phyloP scores from a whole-genome alignment of 2,888 invertebrate species.

The Chloroclysta siterata region DNA sequence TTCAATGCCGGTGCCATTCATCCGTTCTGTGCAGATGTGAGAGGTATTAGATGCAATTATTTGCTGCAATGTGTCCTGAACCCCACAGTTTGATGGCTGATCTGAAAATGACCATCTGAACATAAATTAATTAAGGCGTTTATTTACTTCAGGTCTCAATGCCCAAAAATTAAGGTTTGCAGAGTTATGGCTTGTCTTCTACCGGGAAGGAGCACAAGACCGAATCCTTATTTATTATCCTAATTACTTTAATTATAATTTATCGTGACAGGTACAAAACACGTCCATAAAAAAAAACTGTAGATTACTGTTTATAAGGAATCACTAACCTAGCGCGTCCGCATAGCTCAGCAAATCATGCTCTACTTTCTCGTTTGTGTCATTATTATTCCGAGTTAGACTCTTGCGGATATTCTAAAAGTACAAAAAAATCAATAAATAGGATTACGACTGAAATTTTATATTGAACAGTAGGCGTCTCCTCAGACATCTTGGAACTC shows the following conservation, averaged over 20 bases:
- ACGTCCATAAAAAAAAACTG: background rate
- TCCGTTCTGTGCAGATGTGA: conserved; percentile 48
- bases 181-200: no score
- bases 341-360: conserved; percentile 14
- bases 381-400: conserved; percentile 10
- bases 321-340: background rate
- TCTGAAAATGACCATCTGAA: conserved; percentile 9
- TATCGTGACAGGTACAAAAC: background rate
- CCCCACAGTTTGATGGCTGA: background rate
- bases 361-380: conserved; percentile 8
- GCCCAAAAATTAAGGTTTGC: no score
- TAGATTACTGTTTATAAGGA: background rate
- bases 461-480: no score
- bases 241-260: no score
- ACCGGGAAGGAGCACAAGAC: no score
- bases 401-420: conserved; percentile 9
- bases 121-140: background rate
- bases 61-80: conserved; percentile 3
- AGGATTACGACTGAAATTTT: no score
- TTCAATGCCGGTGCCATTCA: conserved; percentile 66
- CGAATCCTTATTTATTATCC: no score
- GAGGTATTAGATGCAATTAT: conserved; percentile 8
- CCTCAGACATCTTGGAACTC: no score
- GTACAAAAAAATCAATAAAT: background rate
- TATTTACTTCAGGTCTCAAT: background rate